A percentile compares a stretch with the other conserved stretches of the same genome.
Conservation (phyloP, 1,140 invertebrate genomes). For the Sipha flava region DNA sequence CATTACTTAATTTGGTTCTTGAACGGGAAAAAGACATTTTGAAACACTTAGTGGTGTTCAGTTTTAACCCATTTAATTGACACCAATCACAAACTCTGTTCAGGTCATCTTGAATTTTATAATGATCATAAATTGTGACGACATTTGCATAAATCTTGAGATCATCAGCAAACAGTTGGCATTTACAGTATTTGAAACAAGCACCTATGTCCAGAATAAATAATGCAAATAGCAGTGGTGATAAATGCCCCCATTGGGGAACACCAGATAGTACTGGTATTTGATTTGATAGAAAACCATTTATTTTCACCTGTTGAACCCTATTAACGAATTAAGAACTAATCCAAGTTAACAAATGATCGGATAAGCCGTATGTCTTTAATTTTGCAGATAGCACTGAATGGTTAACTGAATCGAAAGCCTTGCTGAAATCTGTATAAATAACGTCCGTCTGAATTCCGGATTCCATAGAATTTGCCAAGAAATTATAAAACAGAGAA, state of each 20-base stretch:
- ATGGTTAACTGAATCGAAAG: no score
- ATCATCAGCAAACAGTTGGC: no score
- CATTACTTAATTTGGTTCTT: not conserved
- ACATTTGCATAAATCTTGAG: not conserved
- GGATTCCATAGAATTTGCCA: slow-evolving; percentile 3
- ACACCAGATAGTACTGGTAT: not conserved
- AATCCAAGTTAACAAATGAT: not conserved
- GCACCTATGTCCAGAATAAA: not conserved
- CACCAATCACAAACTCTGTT: not conserved
- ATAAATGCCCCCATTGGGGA: not conserved
- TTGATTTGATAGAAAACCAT: not conserved
- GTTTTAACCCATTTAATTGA: not conserved
- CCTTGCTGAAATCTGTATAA: no score
- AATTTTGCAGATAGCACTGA: slow-evolving; percentile 35
- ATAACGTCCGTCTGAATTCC: slow-evolving; percentile 36
- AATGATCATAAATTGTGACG: not conserved
- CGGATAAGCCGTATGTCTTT: not conserved
- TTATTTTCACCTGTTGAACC: not conserved
- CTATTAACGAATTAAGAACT: not conserved
- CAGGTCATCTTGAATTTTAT: not conserved
- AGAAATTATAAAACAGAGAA: not conserved
- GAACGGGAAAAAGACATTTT: not conserved
- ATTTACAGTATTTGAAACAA: not conserved
- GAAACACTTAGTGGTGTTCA: not conserved
- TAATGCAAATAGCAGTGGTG: not conserved